Percentiles rank a stretch among this genome's conserved stretches.
Evolutionary conservation across 2,797 vertebrate species (phyloP).

Genomic region (Silurus aristotelis): DNA sequence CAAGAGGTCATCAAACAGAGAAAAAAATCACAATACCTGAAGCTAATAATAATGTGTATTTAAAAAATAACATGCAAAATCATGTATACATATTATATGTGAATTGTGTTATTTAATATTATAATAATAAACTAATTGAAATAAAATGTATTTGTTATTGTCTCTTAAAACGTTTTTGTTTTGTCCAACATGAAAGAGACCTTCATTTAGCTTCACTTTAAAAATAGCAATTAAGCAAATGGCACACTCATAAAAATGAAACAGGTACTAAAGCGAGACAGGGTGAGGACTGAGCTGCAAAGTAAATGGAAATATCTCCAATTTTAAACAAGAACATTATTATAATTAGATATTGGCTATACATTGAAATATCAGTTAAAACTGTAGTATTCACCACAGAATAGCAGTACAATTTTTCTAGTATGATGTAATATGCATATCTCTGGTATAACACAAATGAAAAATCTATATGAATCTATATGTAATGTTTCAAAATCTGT

Average conservation of each 20-base stretch:
- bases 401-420: background rate
- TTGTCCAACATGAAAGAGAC: constrained; percentile 14
- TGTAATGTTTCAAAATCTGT: background rate
- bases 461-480: background rate
- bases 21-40: background rate
- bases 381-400: background rate
- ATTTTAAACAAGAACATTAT: background rate
- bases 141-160: background rate
- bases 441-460: background rate
- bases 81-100: background rate
- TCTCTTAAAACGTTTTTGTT: background rate
- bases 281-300: constrained; percentile 11
- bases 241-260: constrained; percentile 14
- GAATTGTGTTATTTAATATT: background rate
- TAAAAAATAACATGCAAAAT: background rate
- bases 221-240: constrained; percentile 24
- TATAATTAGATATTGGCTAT: background rate
- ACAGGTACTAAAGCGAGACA: background rate
- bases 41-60: background rate
- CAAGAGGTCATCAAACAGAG: background rate
- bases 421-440: background rate
- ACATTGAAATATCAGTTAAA: background rate
- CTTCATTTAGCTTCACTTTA: constrained; percentile 19
- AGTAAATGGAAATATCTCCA: background rate
- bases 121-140: background rate